A percentile compares a stretch with the other conserved stretches of the same genome.
phyloP scores from a whole-genome alignment of 2,113 vertebrate species.

The Desmodus rotundus region DNA sequence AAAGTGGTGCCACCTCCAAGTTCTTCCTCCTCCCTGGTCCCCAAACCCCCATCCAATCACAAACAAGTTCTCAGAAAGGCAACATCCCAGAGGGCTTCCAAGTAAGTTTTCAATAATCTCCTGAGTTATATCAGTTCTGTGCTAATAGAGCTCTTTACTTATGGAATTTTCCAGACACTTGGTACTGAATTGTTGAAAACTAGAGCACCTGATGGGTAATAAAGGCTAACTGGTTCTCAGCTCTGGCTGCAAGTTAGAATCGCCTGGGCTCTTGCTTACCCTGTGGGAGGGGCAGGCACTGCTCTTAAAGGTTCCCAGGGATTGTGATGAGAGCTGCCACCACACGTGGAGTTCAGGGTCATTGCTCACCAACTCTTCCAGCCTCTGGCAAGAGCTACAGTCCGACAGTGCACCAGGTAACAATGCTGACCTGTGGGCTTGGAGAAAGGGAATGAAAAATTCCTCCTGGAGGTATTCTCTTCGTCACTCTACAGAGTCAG shows the following conservation, averaged over 20 bases:
- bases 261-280: not conserved
- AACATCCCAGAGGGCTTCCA: conserved; percentile 84
- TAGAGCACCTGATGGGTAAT: not conserved
- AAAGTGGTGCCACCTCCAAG: conserved; percentile 78
- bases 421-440: not conserved
- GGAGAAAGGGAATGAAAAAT: not conserved
- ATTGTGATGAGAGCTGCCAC: not conserved
- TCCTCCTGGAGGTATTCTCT: not conserved
- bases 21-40: conserved; percentile 78
- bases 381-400: not conserved
- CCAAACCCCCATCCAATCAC: conserved; percentile 86
- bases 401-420: not conserved
- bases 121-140: not conserved
- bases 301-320: not conserved
- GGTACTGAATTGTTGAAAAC: not conserved
- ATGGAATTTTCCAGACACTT: not conserved
- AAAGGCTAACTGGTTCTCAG: not conserved
- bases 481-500: not conserved
- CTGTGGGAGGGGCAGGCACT: not conserved
- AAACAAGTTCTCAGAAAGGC: conserved; percentile 84
- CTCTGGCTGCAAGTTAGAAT: not conserved
- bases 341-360: not conserved
- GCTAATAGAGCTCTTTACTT: not conserved
- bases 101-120: conserved; percentile 83
- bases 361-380: not conserved